Evolutionary conservation across 2,888 invertebrate species (phyloP), one percentile per base, ranked within the genome.

Genomic region (Choreutis nemorana): DNA sequence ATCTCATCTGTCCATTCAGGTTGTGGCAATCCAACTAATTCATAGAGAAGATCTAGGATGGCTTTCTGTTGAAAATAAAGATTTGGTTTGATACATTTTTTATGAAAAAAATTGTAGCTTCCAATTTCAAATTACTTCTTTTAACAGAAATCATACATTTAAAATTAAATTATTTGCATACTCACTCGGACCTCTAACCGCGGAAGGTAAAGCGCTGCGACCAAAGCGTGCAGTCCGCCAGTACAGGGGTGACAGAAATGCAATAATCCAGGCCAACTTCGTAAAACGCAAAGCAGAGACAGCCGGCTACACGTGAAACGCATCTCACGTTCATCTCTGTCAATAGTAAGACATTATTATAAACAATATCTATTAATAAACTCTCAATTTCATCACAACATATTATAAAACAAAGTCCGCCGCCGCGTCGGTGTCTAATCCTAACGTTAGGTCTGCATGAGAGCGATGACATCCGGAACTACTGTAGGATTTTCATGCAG

Each of bases 1-100:
- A 95, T 89, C 63, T 97, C 94, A 50, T 94, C 94, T 1, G 94
- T 94, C 94, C 94, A 96, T 49, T 89, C 89, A 0, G 95, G 95
- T 57, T 93, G 86, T 23, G 91, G 90, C 40, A 97, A 73, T 33
- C 91, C 89, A 44, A 97, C 84, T 33, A 97, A 71, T 62, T 97
- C 96, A 60, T 92, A 97, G 23, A 97, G 77, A 37, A 97, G 82
- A 68, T 97, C 96, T 61, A 97, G 73, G 50, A 97, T 89, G 29
- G 94, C 93, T 84, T 93, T 91, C 93, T 94, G 59, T 20, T 65
- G 64, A 23, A 11, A 42, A 32, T 30, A 39, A 12, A 26, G 3
- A 14, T 83, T 10, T 25, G 21, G 21, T 21, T 2, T n/a, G 9
- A 21, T 6, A 9, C 8, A 23, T 23, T 9, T 23, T 23, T 8